A percentile compares a stretch with the other conserved stretches of the same genome.
Conservation (phyloP, 1,140 invertebrate genomes). For the Oedothorax gibbosus region DNA sequence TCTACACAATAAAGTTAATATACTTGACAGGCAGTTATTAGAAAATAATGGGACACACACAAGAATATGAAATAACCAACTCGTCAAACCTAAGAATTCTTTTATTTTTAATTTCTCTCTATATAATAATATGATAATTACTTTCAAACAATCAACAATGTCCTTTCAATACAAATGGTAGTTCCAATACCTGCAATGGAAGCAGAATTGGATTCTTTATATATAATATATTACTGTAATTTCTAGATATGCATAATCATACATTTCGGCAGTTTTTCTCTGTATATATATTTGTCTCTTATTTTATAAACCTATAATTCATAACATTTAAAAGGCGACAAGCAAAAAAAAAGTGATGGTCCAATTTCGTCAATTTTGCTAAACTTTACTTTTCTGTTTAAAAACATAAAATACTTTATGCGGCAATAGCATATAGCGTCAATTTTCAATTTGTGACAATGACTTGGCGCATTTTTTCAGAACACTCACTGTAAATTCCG, state of each 20-base stretch:
- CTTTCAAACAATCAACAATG: constrained; percentile 35
- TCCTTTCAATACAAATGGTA: constrained; percentile 15
- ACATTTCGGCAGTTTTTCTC: constrained; percentile 17
- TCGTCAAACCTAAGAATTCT: constrained; percentile 35
- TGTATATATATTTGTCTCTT: constrained; percentile 12
- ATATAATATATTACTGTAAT: constrained; percentile 18
- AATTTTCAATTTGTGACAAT: too few relatives aligned
- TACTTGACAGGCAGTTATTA: too few relatives aligned
- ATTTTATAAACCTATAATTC: constrained; percentile 6
- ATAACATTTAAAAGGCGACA: background rate
- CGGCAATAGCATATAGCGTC: too few relatives aligned
- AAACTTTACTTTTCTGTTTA: too few relatives aligned
- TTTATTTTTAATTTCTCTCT: constrained; percentile 31
- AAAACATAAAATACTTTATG: too few relatives aligned
- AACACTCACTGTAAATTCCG: too few relatives aligned
- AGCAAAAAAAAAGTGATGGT: too few relatives aligned
- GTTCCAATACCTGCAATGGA: constrained; percentile 12
- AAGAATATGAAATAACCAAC: background rate
- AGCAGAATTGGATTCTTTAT: constrained; percentile 7
- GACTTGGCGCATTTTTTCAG: too few relatives aligned
- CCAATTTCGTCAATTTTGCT: too few relatives aligned
- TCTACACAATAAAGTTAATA: too few relatives aligned
- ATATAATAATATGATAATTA: constrained; percentile 14
- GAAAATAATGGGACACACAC: too few relatives aligned
- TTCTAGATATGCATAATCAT: constrained; percentile 15